Conservation (phyloP, 2,113 vertebrate species). For the Corvus moneduloides region DNA sequence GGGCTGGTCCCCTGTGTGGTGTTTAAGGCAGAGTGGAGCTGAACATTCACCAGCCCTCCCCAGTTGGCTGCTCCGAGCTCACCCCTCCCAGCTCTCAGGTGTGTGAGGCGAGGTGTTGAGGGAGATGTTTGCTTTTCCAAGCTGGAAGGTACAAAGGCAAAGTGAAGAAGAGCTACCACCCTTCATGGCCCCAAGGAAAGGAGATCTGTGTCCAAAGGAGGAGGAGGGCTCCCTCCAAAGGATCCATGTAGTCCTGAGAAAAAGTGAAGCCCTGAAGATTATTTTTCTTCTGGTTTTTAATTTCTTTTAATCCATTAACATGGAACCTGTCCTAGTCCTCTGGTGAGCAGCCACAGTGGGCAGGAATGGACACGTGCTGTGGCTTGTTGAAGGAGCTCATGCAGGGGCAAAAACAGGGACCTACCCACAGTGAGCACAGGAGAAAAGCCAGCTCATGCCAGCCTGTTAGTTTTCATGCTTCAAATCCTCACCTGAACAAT, state of each 20-base stretch:
- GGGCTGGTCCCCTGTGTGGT: not conserved
- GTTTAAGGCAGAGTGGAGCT: not conserved
- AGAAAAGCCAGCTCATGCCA: not conserved
- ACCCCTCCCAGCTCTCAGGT: not conserved
- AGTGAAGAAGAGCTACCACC: not conserved
- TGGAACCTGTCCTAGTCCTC: not conserved
- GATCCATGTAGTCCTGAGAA: not conserved
- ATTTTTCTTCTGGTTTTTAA: not conserved
- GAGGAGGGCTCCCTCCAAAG: not conserved
- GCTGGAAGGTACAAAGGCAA: not conserved
- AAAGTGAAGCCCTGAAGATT: not conserved
- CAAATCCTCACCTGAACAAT: constrained; percentile 60
- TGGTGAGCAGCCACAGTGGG: not conserved
- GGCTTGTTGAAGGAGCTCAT: not conserved
- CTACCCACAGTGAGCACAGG: not conserved
- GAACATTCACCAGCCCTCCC: not conserved
- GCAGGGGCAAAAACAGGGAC: not conserved
- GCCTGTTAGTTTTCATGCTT: not conserved
- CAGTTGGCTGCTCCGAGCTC: not conserved
- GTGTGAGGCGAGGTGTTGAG: rapidly evolving
- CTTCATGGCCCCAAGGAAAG: not conserved
- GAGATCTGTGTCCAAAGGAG: not conserved
- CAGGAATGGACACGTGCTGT: not conserved
- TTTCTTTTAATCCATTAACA: not conserved
- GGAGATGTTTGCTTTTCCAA: not conserved